A percentile compares a stretch with the other conserved stretches of the same genome.
These are phyloP conservation scores for Hyphantria cunea DNA, from an alignment of 1,140 invertebrate species.

Conservation along the genomic window DNA sequence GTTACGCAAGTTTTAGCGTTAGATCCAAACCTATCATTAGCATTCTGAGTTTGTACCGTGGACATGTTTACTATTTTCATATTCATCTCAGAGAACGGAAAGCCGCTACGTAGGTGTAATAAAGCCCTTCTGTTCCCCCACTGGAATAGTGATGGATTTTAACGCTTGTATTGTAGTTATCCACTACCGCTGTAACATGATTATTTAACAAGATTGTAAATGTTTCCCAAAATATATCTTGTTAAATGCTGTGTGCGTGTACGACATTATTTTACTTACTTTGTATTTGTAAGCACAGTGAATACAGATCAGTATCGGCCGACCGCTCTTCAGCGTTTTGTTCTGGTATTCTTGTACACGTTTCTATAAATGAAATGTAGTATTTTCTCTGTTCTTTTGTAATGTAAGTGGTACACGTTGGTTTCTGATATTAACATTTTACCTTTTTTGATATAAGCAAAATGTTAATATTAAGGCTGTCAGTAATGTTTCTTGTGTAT, in stretches of 20 bases:
- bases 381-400: not conserved
- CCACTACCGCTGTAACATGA: constrained; percentile 6
- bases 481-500: no score
- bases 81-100: constrained; percentile 33
- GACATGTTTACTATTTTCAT: constrained; percentile 36
- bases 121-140: constrained; percentile 27
- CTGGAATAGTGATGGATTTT: constrained; percentile 36
- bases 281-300: not conserved
- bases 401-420: no score
- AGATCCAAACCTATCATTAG: constrained; percentile 33
- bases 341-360: not conserved
- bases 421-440: no score
- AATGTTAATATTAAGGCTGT: no score
- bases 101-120: constrained; percentile 33
- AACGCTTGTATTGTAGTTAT: constrained; percentile 20
- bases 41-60: constrained; percentile 30
- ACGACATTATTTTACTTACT: not conserved
- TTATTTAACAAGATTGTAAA: constrained; percentile 5
- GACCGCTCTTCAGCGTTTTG: not conserved
- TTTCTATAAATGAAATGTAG: not conserved
- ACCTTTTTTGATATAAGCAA: no score
- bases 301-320: not conserved
- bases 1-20: constrained; percentile 26
- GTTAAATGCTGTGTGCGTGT: not conserved
- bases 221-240: constrained; percentile 10